These are phyloP conservation scores for Neopipo cinnamomea DNA, from an alignment of 2,113 vertebrate genomes.

Conservation along the genomic window DNA sequence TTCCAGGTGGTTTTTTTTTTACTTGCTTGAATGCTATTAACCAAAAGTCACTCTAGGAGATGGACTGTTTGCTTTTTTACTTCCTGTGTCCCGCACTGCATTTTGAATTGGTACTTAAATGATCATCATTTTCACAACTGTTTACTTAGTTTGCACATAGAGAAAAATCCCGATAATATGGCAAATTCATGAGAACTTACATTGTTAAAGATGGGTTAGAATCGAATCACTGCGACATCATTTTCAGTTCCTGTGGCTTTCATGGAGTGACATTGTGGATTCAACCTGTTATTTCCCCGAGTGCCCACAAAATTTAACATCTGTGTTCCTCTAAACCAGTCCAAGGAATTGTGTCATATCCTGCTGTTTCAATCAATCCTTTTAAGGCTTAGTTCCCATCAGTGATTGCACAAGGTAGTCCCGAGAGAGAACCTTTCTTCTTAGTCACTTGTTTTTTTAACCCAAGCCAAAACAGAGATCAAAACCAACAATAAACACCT, in stretches of 20 bases:
- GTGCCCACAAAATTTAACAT: not conserved
- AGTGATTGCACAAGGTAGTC: not conserved
- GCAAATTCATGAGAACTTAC: not conserved
- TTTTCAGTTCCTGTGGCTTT: constrained; percentile 5
- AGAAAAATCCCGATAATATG: not conserved
- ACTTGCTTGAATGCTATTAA: not conserved
- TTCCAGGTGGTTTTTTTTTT: not conserved
- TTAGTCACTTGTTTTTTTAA: constrained; percentile 17
- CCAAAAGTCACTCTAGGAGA: not conserved
- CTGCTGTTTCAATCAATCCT: not conserved
- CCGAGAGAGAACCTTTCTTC: not conserved
- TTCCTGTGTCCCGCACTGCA: not conserved
- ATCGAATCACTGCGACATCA: not conserved
- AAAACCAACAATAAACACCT: constrained; percentile 2
- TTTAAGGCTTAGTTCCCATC: not conserved
- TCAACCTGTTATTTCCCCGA: constrained; percentile 5
- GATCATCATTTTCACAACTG: not conserved
- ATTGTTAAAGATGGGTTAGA: not conserved
- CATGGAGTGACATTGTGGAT: not conserved
- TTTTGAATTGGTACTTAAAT: not conserved
- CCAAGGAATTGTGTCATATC: constrained; percentile 20
- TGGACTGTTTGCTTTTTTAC: not conserved
- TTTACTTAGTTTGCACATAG: not conserved
- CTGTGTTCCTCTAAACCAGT: not conserved
- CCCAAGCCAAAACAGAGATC: not conserved